These are phyloP conservation scores for Acanthopagrus latus DNA, from an alignment of 2,797 vertebrate species.

Conservation along the genomic window DNA sequence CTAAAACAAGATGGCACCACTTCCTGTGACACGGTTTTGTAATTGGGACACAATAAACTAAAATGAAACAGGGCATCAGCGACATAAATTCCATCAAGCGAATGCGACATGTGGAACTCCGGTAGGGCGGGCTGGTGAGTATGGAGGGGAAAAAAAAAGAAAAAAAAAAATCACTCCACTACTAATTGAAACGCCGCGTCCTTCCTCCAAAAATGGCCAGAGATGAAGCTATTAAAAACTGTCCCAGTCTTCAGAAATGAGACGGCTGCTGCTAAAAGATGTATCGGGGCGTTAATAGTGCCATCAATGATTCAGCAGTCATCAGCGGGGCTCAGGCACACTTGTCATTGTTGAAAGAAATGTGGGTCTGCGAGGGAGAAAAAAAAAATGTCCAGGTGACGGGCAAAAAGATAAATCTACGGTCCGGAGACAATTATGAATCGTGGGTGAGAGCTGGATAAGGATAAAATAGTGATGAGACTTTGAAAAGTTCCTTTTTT, in stretches of 20 bases:
- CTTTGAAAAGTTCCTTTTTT: constrained; percentile 29
- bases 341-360: constrained; percentile 62
- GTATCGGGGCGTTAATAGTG: constrained; percentile 65
- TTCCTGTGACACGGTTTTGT: constrained; percentile 34
- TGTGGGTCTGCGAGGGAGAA: constrained; percentile 21
- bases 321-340: constrained; percentile 50
- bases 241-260: constrained; percentile 62
- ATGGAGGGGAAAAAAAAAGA: neutral
- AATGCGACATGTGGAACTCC: constrained; percentile 24
- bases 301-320: constrained; percentile 76
- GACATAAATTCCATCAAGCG: constrained; percentile 42
- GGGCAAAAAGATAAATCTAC: constrained; percentile 19
- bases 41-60: constrained; percentile 45
- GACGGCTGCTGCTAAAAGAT: constrained; percentile 58
- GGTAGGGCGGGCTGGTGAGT: constrained; percentile 7
- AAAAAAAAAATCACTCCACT: constrained; percentile 23
- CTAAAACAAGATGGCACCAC: constrained; percentile 13
- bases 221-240: constrained; percentile 69
- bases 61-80: constrained; percentile 23
- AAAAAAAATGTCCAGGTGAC: constrained; percentile 45
- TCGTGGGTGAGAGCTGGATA: neutral
- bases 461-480: constrained; percentile 30
- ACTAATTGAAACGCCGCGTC: constrained; percentile 45
- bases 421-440: constrained; percentile 27
- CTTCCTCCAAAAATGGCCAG: constrained; percentile 52